These are phyloP conservation scores for Gnathonemus longibarbis DNA, from an alignment of 2,113 vertebrate genomes.

Conservation along the genomic window DNA sequence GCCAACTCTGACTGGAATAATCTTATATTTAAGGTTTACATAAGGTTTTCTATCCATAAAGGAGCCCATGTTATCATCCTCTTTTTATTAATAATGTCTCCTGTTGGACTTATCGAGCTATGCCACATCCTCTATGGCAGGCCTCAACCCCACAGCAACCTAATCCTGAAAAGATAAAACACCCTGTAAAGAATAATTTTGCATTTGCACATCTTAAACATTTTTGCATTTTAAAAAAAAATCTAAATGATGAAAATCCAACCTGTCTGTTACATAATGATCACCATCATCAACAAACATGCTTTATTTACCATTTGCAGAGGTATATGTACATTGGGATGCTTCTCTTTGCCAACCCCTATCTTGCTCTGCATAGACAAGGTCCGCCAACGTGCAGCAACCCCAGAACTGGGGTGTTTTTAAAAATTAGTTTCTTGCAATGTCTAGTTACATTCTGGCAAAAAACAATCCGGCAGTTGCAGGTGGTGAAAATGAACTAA, in stretches of 20 bases:
- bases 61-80: not conserved
- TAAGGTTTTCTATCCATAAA: not conserved
- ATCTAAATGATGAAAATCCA: not conserved
- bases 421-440: not conserved
- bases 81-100: not conserved
- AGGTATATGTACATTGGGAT: no score
- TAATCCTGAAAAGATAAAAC: not conserved
- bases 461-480: not conserved
- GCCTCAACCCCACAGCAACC: not conserved
- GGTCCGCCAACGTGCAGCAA: no score
- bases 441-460: not conserved
- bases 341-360: no score
- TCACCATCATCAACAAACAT: not conserved
- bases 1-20: not conserved
- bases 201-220: not conserved
- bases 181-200: not conserved
- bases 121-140: not conserved
- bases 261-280: not conserved
- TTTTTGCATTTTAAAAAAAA: not conserved
- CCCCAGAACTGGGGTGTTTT: no score
- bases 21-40: not conserved
- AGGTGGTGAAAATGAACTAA: not conserved
- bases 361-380: no score
- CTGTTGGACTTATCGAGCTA: not conserved
- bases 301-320: no score